Evolutionary conservation across 2,113 vertebrate genomes (phyloP).

Genomic region (Seriola aureovittata): DNA sequence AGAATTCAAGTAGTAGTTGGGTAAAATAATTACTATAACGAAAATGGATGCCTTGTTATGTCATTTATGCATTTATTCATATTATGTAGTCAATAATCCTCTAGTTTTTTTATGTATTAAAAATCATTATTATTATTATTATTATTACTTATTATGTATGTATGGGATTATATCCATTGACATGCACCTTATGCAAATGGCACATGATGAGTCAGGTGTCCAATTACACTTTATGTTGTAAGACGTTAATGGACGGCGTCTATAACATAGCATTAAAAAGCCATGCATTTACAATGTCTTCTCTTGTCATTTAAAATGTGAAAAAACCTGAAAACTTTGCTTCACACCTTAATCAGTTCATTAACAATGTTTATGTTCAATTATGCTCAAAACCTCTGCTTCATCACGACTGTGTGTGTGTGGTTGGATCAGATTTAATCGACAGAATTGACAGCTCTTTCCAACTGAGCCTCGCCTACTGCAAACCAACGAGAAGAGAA

Average conservation of each 20-base stretch:
- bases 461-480: neutral
- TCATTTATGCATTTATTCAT: neutral
- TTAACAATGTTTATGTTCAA: neutral
- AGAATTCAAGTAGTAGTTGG: neutral
- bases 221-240: no score
- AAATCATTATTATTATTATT: no score
- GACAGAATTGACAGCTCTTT: neutral
- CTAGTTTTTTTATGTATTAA: neutral
- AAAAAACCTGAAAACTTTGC: neutral
- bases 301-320: no score
- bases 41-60: neutral
- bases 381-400: no score
- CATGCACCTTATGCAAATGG: neutral
- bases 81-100: neutral
- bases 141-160: no score
- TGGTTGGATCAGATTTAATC: neutral
- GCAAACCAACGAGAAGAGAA: neutral
- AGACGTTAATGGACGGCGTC: neutral
- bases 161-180: neutral
- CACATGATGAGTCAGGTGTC: no score
- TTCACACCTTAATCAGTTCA: neutral
- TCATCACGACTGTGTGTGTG: neutral
- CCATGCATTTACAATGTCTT: no score
- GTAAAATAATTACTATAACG: neutral
- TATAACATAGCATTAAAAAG: neutral